Conservation (phyloP, 2,888 invertebrate species). For the Stenotaenia linearis region DNA sequence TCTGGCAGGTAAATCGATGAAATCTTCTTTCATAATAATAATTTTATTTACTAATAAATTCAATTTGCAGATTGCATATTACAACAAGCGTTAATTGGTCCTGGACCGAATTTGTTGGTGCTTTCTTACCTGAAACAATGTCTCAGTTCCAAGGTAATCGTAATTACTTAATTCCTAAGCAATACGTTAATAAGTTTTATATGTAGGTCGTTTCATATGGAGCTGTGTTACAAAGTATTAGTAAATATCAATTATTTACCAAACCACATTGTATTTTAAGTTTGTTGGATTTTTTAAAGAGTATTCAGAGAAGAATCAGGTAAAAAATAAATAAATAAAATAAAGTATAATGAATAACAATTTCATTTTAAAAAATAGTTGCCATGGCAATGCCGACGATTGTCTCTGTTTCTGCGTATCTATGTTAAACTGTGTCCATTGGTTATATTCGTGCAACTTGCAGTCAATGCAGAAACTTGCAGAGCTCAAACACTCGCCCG, state of each 20-base stretch:
- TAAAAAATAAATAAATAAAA: conserved; percentile 37
- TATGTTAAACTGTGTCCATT: conserved; percentile 52
- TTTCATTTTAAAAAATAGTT: no score
- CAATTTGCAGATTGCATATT: conserved; percentile 70
- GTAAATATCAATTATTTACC: conserved; percentile 78
- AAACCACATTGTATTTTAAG: conserved; percentile 84
- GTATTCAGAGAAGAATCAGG: conserved; percentile 47
- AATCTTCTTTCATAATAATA: neutral
- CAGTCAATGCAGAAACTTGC: conserved; percentile 44
- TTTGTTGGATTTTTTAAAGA: conserved; percentile 73
- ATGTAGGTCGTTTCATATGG: conserved; percentile 85
- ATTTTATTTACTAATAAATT: neutral
- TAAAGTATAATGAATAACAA: neutral
- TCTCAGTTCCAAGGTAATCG: conserved; percentile 80
- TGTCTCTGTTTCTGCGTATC: conserved; percentile 71
- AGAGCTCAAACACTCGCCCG: conserved; percentile 43
- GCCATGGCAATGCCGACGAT: conserved; percentile 68
- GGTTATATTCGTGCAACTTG: conserved; percentile 42
- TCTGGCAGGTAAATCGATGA: conserved; percentile 34
- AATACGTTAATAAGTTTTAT: no score
- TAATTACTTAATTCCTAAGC: no score
- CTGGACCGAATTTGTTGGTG: conserved; percentile 83
- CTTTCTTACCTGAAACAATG: conserved; percentile 89
- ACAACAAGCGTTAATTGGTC: conserved; percentile 88
- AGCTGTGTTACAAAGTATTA: conserved; percentile 78